phyloP scores from a whole-genome alignment of 2,888 invertebrate genomes.

The Andrena camellia region DNA sequence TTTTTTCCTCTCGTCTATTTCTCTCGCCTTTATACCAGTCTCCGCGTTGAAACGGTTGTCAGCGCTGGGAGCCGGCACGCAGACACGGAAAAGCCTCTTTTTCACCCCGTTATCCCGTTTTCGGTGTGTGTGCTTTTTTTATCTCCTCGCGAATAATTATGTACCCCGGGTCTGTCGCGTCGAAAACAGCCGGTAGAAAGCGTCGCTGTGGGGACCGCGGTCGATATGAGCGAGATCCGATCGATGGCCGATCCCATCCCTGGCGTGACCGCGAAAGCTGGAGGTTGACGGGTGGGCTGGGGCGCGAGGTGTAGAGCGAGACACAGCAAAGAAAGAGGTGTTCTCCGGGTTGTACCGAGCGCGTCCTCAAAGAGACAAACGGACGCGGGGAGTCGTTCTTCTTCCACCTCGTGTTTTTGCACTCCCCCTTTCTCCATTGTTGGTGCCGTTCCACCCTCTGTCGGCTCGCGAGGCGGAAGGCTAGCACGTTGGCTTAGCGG shows the following conservation, averaged over 20 bases:
- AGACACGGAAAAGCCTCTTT: constrained; percentile 8
- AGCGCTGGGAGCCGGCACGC: constrained; percentile 21
- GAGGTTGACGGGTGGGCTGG: neutral
- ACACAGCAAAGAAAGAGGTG: constrained; percentile 5
- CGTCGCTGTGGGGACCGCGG: neutral
- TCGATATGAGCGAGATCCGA: constrained; percentile 38
- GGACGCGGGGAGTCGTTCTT: constrained; percentile 19
- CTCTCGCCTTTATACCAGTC: constrained; percentile 20
- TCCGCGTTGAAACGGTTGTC: constrained; percentile 28
- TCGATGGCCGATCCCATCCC: constrained; percentile 31
- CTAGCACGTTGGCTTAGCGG: constrained; percentile 34
- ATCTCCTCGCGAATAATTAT: constrained; percentile 42
- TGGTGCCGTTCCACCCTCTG: neutral
- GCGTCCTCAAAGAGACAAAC: constrained; percentile 33
- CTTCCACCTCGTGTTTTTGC: constrained; percentile 33
- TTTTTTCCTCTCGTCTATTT: constrained; percentile 19
- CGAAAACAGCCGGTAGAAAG: neutral
- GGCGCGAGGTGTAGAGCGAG: neutral
- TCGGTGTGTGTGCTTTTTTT: constrained; percentile 7
- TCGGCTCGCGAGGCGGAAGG: constrained; percentile 1
- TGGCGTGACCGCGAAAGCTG: neutral
- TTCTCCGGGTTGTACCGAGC: constrained; percentile 1
- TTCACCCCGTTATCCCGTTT: constrained; percentile 12
- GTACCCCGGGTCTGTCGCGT: neutral
- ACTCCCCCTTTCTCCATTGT: neutral